Evolutionary conservation across 2,888 invertebrate genomes (phyloP), one percentile per base, ranked within the genome.

Genomic region (Trachelus tabidus): DNA sequence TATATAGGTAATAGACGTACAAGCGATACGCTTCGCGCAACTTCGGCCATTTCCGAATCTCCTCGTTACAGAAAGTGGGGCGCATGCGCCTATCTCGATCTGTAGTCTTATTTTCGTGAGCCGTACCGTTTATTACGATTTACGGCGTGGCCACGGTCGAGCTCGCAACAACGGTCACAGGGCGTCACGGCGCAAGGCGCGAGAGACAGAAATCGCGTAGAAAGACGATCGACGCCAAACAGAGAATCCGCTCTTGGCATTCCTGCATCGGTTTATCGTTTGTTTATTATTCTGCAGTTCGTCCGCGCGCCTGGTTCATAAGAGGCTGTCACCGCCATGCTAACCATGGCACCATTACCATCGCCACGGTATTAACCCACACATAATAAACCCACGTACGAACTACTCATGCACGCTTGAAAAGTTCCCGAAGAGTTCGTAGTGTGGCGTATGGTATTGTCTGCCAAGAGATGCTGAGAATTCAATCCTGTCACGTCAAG

Each of bases 341-440:
- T 71, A 71, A 71, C 71, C 71, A 23, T 71, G 71, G 33, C 71
- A 71, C 71, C 71, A 23, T 71, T 71, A 31, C 31, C 71, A 23
- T 71, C 71, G 33, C 71, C 33, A 34, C 71, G 71, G 31, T 23
- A 34, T 71, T 71, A 71, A 71, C 71, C 9, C 71, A 56, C 56
- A 56, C 56, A 56, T 56, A 56, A 23, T 56, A 23, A 56, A 23
- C 56, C 56, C 23, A 56, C 56, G 56, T 56, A 23, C 15, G 15
- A 40, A 40, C 40, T 40, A 40, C 40, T 15, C 15, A 56, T 56
- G 56, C 33, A 30, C 68, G 56, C 12, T 71, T 15, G 73, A 77
- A 73, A 77, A 76, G 79, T 85, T 81, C 78, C 81, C 56, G 77
- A 73, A 79, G 82, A 79, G 78, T 81, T 79, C 81, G 78, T 82